Evolutionary conservation across 2,888 invertebrate species (phyloP), one percentile per base, ranked within the genome.

Genomic region (Hypselothyrea guttata): DNA sequence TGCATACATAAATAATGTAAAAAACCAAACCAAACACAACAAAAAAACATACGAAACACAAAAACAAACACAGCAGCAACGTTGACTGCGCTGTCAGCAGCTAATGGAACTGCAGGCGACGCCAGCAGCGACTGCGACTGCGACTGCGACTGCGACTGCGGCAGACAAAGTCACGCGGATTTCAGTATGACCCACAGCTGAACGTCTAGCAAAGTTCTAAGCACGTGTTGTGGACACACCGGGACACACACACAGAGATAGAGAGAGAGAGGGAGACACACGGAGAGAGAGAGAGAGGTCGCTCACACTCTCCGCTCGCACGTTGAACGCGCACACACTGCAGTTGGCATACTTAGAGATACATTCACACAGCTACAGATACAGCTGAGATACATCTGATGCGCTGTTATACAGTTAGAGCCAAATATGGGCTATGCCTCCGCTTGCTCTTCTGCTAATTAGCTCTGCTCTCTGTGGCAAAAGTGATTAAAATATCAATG

Each of bases 141-240:
- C 31, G 13, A 11, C 46, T 7, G 16, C 15, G 15, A 7, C 60
- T 16, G 38, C 44, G 33, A 7, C 53, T 15, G 38, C 31, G 15
- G 12, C 72, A 28, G 38, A 56, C 74, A 84, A 86, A 87, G 89
- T 89, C 89, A 89, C 89, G 89, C 88, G 89, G 89, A 88, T 87
- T 84, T 84, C 82, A 86, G 79, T 89, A 88, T 89, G 89, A 89
- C 88, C 88, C 82, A 86, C 81, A 89, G 86, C 85, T 82, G 83
- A 86, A 84, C 78, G 88, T 86, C 86, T 88, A 87, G 86, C 82
- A 78, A 75, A 71, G 87, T 86, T 87, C 86, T 86, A 88, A 88
- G 87, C 89, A 89, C 89, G 89, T 89, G 89, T 87, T 87, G 69
- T 60, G 65, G 65, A 82, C 85, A 82, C 77, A 76, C 73, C 60